phyloP scores from a whole-genome alignment of 1,140 invertebrate genomes.

The Platorchestia sp. region DNA sequence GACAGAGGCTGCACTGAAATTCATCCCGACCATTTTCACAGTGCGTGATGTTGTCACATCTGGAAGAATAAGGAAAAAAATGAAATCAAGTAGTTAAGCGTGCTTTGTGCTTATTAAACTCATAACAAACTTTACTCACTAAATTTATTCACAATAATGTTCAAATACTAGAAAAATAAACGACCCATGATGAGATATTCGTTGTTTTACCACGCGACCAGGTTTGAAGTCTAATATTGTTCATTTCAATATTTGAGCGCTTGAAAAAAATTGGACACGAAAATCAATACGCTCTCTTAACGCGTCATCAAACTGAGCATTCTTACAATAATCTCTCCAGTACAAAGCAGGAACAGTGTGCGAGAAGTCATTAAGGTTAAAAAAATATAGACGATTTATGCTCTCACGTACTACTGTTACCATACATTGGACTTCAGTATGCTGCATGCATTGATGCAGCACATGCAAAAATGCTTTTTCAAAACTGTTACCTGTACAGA shows the following conservation, averaged over 20 bases:
- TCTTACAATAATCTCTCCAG: not conserved
- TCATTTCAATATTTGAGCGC: not conserved
- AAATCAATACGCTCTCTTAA: not conserved
- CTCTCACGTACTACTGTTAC: not conserved
- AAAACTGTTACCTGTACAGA: not conserved
- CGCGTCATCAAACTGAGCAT: not conserved
- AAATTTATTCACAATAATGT: not conserved
- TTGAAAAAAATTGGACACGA: not conserved
- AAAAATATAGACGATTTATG: not conserved
- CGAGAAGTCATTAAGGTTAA: not conserved
- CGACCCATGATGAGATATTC: not conserved
- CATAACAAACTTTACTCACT: not conserved
- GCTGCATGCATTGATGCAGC: not conserved
- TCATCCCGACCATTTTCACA: conserved; percentile 40
- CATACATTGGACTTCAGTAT: not conserved
- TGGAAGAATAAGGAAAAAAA: not conserved
- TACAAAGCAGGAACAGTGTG: not conserved
- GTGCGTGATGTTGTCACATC: conserved; percentile 23
- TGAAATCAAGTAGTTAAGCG: not conserved
- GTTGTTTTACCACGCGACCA: not conserved
- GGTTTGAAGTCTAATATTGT: not conserved
- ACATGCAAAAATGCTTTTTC: not conserved
- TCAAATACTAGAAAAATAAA: not conserved
- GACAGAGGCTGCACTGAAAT: not conserved
- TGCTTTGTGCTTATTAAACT: not conserved